phyloP scores from a whole-genome alignment of 2,797 vertebrate genomes.

The Microtus obscurus region DNA sequence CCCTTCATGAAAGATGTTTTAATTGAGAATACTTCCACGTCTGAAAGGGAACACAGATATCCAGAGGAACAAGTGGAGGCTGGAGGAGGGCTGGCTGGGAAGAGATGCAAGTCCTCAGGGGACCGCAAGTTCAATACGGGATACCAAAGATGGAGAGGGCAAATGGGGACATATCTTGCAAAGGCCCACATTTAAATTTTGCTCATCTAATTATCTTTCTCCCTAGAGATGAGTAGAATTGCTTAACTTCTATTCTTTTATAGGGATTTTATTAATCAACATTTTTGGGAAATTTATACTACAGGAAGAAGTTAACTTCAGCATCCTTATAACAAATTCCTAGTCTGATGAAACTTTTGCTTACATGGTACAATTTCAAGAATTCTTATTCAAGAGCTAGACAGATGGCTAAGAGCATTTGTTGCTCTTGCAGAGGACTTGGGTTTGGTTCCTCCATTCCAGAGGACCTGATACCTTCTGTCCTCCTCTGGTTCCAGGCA shows the following conservation, averaged over 20 bases:
- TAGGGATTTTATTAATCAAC: background rate
- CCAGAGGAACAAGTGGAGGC: background rate
- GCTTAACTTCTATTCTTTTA: background rate
- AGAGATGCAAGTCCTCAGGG: background rate
- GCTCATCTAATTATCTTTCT: background rate
- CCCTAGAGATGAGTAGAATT: background rate
- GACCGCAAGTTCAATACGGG: background rate
- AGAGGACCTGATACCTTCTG: background rate
- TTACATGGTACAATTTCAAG: background rate
- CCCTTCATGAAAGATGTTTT: background rate
- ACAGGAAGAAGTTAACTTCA: slow-evolving; percentile 7
- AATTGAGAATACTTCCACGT: background rate
- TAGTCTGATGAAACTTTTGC: background rate
- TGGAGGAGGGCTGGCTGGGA: background rate
- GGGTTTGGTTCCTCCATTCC: background rate
- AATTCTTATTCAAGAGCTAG: background rate
- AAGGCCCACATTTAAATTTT: slow-evolving; percentile 8
- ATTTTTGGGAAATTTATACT: background rate
- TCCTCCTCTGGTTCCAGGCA: background rate
- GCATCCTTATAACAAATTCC: background rate
- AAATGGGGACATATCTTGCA: background rate
- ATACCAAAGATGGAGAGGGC: background rate
- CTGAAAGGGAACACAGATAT: background rate
- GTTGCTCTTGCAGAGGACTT: background rate
- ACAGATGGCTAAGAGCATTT: background rate